These are phyloP conservation scores for Drosophila phalerata DNA, from an alignment of 2,888 invertebrate genomes.

Conservation along the genomic window DNA sequence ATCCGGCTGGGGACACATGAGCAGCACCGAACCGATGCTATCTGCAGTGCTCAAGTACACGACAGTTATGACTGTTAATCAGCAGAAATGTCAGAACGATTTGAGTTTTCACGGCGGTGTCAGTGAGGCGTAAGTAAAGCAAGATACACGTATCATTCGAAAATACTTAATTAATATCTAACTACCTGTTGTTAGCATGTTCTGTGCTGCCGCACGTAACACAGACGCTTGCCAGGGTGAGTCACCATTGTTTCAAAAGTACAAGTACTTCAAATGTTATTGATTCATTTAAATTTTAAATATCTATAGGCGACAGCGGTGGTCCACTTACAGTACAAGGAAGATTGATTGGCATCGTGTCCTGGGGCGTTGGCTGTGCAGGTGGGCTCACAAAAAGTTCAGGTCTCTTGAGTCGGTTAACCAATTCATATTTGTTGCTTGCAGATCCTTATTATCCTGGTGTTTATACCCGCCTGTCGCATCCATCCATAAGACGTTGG, in stretches of 20 bases:
- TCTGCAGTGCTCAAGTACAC: slow-evolving; percentile 79
- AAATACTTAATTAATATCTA: slow-evolving; percentile 37
- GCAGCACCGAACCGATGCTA: slow-evolving; percentile 68
- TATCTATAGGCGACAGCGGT: slow-evolving; percentile 76
- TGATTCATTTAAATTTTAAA: not conserved
- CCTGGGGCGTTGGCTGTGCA: slow-evolving; percentile 84
- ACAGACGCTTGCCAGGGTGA: slow-evolving; percentile 83
- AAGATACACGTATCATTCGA: slow-evolving; percentile 9
- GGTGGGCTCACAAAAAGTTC: slow-evolving; percentile 10
- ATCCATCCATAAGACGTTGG: slow-evolving; percentile 82
- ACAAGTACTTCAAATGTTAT: not conserved
- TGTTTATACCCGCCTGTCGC: slow-evolving; percentile 80
- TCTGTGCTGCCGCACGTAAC: slow-evolving; percentile 81
- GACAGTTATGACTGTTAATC: slow-evolving; percentile 77
- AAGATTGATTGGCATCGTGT: slow-evolving; percentile 81
- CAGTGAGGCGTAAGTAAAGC: slow-evolving; percentile 79
- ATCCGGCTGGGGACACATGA: slow-evolving; percentile 84
- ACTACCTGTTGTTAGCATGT: slow-evolving; percentile 74
- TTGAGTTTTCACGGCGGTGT: slow-evolving; percentile 77
- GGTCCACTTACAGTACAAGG: slow-evolving; percentile 79
- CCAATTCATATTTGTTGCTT: not conserved
- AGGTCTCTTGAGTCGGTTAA: not conserved
- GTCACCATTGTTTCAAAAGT: slow-evolving; percentile 13
- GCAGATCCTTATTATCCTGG: slow-evolving; percentile 83
- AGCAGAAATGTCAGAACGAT: slow-evolving; percentile 69